Percentiles rank a stretch among this genome's conserved stretches.
phyloP scores from a whole-genome alignment of 2,797 vertebrate species.

The Smutsia gigantea region DNA sequence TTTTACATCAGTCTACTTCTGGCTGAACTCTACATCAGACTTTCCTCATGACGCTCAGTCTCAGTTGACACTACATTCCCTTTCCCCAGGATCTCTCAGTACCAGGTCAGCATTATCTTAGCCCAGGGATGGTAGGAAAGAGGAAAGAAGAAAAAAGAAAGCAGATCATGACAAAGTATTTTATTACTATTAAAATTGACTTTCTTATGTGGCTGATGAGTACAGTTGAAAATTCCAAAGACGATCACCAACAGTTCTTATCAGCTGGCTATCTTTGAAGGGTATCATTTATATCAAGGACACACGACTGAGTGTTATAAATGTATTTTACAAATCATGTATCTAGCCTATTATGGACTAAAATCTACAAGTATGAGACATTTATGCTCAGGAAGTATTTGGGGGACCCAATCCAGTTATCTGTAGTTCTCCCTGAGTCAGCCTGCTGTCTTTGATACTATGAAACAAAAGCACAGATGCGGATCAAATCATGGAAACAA shows the following conservation, averaged over 20 bases:
- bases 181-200: not conserved
- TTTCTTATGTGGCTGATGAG: not conserved
- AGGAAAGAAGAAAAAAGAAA: not conserved
- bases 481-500: not conserved
- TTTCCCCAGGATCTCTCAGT: not conserved
- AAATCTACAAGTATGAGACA: not conserved
- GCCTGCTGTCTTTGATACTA: not conserved
- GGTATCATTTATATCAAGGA: slow-evolving; percentile 14
- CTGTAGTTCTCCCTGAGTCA: not conserved
- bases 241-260: not conserved
- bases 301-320: not conserved
- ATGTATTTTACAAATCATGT: slow-evolving; percentile 18
- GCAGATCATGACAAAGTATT: not conserved
- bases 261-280: not conserved
- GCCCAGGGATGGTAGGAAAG: not conserved
- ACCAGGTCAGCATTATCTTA: slow-evolving; percentile 31
- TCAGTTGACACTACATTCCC: not conserved
- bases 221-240: slow-evolving; percentile 17
- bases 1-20: slow-evolving; percentile 19
- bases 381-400: not conserved
- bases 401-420: not conserved
- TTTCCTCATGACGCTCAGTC: not conserved
- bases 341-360: not conserved
- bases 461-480: not conserved
- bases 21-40: slow-evolving; percentile 22